A percentile compares a stretch with the other conserved stretches of the same genome.
Conservation (phyloP, 2,888 invertebrate species). For the Tyria jacobaeae region DNA sequence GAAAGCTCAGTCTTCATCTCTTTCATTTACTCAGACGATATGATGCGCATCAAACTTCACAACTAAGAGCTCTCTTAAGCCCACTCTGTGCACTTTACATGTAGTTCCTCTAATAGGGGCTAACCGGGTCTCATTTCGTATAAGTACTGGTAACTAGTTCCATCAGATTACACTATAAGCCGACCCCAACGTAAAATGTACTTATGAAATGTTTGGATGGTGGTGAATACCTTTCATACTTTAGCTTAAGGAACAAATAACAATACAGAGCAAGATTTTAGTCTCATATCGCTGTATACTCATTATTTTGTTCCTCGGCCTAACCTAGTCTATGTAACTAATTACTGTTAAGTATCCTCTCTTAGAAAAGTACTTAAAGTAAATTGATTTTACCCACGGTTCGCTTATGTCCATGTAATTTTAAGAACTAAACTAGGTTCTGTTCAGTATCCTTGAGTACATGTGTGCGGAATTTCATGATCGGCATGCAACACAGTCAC, state of each 20-base stretch:
- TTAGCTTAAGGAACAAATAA: not conserved
- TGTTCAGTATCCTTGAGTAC: too few relatives aligned
- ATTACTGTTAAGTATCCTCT: too few relatives aligned
- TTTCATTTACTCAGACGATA: not conserved
- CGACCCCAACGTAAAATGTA: conserved; percentile 23
- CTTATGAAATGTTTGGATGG: conserved; percentile 8
- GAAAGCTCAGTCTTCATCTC: not conserved
- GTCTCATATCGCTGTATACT: not conserved
- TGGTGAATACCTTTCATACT: conserved; percentile 13
- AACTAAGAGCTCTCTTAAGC: conserved; percentile 7
- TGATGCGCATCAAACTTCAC: conserved; percentile 8
- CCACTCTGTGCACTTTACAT: conserved; percentile 18
- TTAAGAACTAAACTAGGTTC: too few relatives aligned
- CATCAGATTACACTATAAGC: conserved; percentile 23
- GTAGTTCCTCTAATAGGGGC: conserved; percentile 19
- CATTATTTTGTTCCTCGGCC: too few relatives aligned
- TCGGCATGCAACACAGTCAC: too few relatives aligned
- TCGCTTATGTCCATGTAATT: too few relatives aligned
- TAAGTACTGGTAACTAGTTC: conserved; percentile 23
- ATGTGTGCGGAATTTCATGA: too few relatives aligned
- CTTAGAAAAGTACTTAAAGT: not conserved
- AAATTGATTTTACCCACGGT: too few relatives aligned
- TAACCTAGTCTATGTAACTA: too few relatives aligned
- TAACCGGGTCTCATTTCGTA: conserved; percentile 16
- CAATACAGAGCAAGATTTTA: not conserved